Base-by-base conservation (phyloP, 2,888 invertebrate genomes). In the Callyntrura guangdongensis region DNA sequence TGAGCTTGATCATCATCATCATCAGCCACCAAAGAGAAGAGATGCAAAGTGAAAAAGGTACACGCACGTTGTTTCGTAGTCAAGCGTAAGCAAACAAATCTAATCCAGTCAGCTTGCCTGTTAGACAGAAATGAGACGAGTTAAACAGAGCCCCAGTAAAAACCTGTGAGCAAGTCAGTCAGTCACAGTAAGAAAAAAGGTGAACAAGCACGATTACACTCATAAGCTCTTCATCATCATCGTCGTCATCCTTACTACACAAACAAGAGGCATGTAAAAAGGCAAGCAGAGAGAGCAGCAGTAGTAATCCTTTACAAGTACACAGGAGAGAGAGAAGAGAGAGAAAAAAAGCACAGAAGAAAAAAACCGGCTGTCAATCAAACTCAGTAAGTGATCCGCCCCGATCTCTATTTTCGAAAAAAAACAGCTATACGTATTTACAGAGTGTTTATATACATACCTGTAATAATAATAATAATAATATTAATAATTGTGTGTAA, bases 351-450 rank as follows among this genome's bases (percentile, higher is more conserved):
- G 47, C 72, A 36, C 86, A 61, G 27, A n/a, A 67, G 69, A 74
- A 87, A 91, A 87, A 91, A 91, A 91, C 91, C 91, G 91, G 87
- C 87, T 91, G 91, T 91, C 87, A 87, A 91, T 91, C 91, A 91
- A 91, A 91, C 91, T 88, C 83, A 79, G 91, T 91, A 84, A 91
- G 91, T 87, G 91, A 87, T 91, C 87, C 91, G 88, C 91, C 87
- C 87, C 91, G 87, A 84, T 91, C 91, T 88, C 88, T 91, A 91
- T 87, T 88, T 84, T 88, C 25, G 79, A 86, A 85, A 84, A 79
- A n/a, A 85, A 85, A 27, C 45, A 69, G 67, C 89, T 74, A 59
- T 77, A 77, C 45, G 74, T n/a, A n/a, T n/a, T n/a, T n/a, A n/a
- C 79, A 56, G 61, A 27, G 84, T 84, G 53, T 47, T 14, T 67